Conservation (phyloP, 2,113 vertebrate species). For the Indri indri region DNA sequence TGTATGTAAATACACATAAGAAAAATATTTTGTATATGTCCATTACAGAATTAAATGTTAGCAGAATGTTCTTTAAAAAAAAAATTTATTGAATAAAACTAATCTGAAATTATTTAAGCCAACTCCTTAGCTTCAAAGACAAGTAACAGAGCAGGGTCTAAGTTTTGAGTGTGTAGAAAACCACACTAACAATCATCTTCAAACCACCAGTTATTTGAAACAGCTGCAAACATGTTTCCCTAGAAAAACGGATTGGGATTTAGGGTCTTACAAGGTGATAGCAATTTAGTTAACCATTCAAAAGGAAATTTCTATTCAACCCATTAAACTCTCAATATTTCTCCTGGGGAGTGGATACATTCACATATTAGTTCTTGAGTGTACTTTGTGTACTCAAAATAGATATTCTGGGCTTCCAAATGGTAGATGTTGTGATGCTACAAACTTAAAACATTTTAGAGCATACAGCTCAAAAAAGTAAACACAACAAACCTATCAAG, state of each 20-base stretch:
- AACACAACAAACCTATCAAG: neutral
- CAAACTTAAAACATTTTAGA: neutral
- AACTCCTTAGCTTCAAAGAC: slow-evolving; percentile 66
- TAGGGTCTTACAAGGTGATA: slow-evolving; percentile 57
- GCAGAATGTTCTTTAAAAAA: neutral
- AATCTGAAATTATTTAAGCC: slow-evolving; percentile 61
- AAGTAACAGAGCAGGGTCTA: slow-evolving; percentile 57
- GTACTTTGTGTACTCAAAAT: neutral
- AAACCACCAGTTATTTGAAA: slow-evolving; percentile 72
- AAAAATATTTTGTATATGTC: slow-evolving; percentile 19
- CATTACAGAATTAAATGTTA: slow-evolving; percentile 49
- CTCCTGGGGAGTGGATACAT: neutral
- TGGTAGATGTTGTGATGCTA: neutral
- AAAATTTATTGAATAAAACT: slow-evolving; percentile 36
- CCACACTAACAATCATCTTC: slow-evolving; percentile 70
- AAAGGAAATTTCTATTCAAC: slow-evolving; percentile 51
- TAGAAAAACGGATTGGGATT: slow-evolving; percentile 56
- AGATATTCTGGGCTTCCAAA: neutral
- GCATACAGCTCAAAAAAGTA: neutral
- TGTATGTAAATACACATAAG: neutral
- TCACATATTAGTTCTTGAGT: neutral
- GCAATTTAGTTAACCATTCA: slow-evolving; percentile 61
- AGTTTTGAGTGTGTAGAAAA: slow-evolving; percentile 65
- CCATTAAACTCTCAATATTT: slow-evolving; percentile 44
- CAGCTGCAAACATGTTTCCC: slow-evolving; percentile 63